A percentile compares a stretch with the other conserved stretches of the same genome.
Evolutionary conservation across 1,140 invertebrate genomes (phyloP).

Genomic region (Glossosoma conforme): DNA sequence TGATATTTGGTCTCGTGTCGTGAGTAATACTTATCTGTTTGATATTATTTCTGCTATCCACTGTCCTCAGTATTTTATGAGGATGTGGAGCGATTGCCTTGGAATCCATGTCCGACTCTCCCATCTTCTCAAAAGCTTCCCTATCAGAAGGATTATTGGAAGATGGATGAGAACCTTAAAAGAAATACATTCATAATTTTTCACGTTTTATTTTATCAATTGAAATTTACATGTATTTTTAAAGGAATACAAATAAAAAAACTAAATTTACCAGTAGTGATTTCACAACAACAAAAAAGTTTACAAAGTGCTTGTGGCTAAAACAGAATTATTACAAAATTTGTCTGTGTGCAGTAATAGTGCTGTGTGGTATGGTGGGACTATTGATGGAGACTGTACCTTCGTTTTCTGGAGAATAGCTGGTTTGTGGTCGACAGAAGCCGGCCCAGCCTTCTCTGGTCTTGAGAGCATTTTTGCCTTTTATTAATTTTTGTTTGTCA

Average conservation of each 20-base stretch:
- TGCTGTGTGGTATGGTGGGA: slow-evolving; percentile 26
- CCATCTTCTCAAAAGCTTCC: slow-evolving; percentile 28
- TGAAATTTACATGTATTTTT: slow-evolving; percentile 14
- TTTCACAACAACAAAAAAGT: slow-evolving; percentile 11
- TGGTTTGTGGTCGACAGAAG: slow-evolving; percentile 29
- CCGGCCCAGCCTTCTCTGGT: slow-evolving; percentile 32
- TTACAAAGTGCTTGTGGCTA: slow-evolving; percentile 22
- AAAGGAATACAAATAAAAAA: slow-evolving; percentile 10
- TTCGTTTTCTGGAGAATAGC: slow-evolving; percentile 30
- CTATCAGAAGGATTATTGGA: slow-evolving; percentile 32
- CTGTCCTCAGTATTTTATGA: slow-evolving; percentile 32
- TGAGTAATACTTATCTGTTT: slow-evolving; percentile 26
- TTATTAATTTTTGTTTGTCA: slow-evolving; percentile 16
- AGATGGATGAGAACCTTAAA: slow-evolving; percentile 32
- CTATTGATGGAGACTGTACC: slow-evolving; percentile 29
- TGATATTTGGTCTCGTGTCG: no score
- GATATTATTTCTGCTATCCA: slow-evolving; percentile 30
- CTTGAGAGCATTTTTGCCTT: slow-evolving; percentile 31
- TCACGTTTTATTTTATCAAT: slow-evolving; percentile 21
- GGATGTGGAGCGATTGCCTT: slow-evolving; percentile 23
- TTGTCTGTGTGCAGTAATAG: slow-evolving; percentile 26
- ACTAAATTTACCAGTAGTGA: slow-evolving; percentile 8
- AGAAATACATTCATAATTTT: slow-evolving; percentile 27
- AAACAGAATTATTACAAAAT: slow-evolving; percentile 18
- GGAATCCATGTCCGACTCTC: background rate